These are phyloP conservation scores for Oxytorus armatus DNA, from an alignment of 2,888 invertebrate species.

Conservation along the genomic window DNA sequence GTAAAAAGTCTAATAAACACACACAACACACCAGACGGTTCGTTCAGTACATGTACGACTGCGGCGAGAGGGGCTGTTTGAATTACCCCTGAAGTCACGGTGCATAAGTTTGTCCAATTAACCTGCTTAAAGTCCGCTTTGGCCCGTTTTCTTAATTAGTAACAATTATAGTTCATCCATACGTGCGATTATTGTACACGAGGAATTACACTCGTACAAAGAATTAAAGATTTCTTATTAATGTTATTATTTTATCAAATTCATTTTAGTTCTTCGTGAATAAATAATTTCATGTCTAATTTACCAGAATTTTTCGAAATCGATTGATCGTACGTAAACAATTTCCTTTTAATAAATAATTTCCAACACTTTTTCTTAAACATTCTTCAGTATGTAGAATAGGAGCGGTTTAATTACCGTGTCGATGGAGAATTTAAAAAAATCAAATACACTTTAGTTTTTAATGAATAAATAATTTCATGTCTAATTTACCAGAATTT, in stretches of 20 bases:
- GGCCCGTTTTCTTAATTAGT: conserved; percentile 48
- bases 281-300: neutral
- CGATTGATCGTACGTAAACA: no score
- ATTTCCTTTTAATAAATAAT: no score
- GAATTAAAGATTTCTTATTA: neutral
- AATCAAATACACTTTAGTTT: neutral
- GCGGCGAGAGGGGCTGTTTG: conserved; percentile 32
- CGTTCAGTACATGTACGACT: conserved; percentile 40
- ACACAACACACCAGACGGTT: neutral
- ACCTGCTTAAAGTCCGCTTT: conserved; percentile 61
- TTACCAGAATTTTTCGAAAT: neutral
- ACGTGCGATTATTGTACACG: neutral
- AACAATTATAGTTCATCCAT: conserved; percentile 44
- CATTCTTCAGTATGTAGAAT: no score
- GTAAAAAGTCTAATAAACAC: conserved; percentile 5
- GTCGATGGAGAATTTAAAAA: no score
- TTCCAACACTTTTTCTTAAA: no score
- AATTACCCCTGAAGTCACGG: conserved; percentile 46
- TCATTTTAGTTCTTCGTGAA: neutral
- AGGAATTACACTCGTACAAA: neutral
- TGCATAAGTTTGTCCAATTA: conserved; percentile 66
- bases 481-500: neutral
- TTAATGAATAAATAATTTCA: no score
- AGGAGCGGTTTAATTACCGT: no score
- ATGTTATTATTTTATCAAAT: neutral